phyloP scores from a whole-genome alignment of 2,113 vertebrate genomes.

The Pseudorhombus dupliciocellatus region DNA sequence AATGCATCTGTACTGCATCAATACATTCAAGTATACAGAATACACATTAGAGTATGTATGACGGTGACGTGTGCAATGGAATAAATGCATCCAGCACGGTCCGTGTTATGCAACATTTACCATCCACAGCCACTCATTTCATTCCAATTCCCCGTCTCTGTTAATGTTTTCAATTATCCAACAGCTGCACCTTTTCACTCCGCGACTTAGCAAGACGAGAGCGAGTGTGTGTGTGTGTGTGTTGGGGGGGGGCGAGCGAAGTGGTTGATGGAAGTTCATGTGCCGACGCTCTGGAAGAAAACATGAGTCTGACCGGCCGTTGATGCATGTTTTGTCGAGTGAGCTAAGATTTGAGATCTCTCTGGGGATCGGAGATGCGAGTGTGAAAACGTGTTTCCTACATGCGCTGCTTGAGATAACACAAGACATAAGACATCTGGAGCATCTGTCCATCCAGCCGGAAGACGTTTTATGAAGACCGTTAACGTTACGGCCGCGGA shows the following conservation, averaged over 20 bases:
- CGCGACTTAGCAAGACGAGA: constrained; percentile 48
- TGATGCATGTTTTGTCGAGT: neutral
- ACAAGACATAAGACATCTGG: neutral
- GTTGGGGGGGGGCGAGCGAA: constrained; percentile 27
- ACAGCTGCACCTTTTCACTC: constrained; percentile 30
- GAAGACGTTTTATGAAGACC: constrained; percentile 1
- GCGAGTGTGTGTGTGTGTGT: neutral
- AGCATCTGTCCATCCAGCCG: neutral
- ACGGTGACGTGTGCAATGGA: neutral
- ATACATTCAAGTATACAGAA: constrained; percentile 31
- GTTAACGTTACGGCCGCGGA: neutral
- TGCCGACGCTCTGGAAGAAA: constrained; percentile 25
- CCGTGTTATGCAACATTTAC: constrained; percentile 16
- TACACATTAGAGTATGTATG: neutral
- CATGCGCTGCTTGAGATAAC: neutral
- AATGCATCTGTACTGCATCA: constrained; percentile 15
- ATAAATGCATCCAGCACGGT: neutral
- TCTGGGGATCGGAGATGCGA: constrained; percentile 3
- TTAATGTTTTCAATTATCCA: constrained; percentile 69
- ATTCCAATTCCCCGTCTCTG: constrained; percentile 32
- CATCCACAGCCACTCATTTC: constrained; percentile 44
- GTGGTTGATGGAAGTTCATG: constrained; percentile 57
- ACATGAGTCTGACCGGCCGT: constrained; percentile 22
- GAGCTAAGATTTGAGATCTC: neutral
- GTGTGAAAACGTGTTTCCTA: neutral